A percentile compares a stretch with the other conserved stretches of the same genome.
Conservation (phyloP, 2,888 invertebrate genomes). For the Eupithecia vulgata region DNA sequence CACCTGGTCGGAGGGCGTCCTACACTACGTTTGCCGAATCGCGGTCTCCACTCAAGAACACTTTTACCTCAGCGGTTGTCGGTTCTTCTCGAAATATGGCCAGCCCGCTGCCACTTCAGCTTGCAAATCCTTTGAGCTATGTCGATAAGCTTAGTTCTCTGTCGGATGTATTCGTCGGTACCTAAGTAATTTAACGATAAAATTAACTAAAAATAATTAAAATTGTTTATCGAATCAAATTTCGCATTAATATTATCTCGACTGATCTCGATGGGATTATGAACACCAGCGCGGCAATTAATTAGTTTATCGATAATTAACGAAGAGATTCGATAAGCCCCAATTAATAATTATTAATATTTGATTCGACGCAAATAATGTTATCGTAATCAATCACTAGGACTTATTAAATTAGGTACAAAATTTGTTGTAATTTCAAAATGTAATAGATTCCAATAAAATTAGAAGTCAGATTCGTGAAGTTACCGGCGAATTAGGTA, state of each 20-base stretch:
- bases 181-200: not conserved
- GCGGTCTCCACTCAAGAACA: too few relatives aligned
- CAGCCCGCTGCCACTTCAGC: too few relatives aligned
- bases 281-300: not conserved
- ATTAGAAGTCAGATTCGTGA: too few relatives aligned
- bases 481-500: too few relatives aligned
- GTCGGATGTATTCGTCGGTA: too few relatives aligned
- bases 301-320: conserved; percentile 8
- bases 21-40: too few relatives aligned
- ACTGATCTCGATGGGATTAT: not conserved
- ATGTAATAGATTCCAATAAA: too few relatives aligned
- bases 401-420: not conserved
- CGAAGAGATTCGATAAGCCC: not conserved
- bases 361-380: not conserved
- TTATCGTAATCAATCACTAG: not conserved
- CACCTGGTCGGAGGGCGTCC: too few relatives aligned
- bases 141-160: too few relatives aligned
- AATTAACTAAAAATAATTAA: not conserved
- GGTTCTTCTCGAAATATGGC: too few relatives aligned
- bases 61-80: too few relatives aligned
- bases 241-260: not conserved
- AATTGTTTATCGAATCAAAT: not conserved
- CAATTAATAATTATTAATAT: not conserved
- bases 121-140: too few relatives aligned
- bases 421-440: not conserved